Conservation (phyloP, 2,113 vertebrate genomes). For the Chloroceryle aenea region DNA sequence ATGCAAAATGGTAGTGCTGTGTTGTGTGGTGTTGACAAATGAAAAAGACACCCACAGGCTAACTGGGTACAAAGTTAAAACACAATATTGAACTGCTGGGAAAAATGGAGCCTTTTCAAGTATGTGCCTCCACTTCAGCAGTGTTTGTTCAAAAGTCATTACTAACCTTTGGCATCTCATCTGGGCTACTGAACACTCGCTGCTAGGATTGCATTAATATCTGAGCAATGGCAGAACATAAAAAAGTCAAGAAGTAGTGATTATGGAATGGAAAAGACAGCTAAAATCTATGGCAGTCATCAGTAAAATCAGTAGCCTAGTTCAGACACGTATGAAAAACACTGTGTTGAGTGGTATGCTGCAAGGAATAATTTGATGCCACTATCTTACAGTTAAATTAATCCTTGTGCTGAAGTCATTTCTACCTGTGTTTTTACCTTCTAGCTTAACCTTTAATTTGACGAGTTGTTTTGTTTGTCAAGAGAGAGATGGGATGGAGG, state of each 20-base stretch:
- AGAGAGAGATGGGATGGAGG: neutral
- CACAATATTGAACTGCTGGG: constrained; percentile 36
- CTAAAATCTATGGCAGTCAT: neutral
- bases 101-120: constrained; percentile 36
- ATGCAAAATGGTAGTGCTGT: constrained; percentile 33
- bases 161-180: constrained; percentile 73
- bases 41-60: constrained; percentile 44
- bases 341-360: neutral
- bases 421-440: neutral
- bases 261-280: neutral
- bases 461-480: neutral
- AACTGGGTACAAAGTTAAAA: constrained; percentile 50
- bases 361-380: neutral
- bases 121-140: constrained; percentile 14
- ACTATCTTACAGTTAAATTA: neutral
- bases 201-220: constrained; percentile 58
- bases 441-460: neutral
- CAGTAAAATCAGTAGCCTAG: constrained; percentile 29
- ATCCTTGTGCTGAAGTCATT: neutral
- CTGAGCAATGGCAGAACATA: constrained; percentile 18
- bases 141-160: constrained; percentile 69
- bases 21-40: constrained; percentile 39
- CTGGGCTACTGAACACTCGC: constrained; percentile 43
- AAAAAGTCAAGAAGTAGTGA: neutral
- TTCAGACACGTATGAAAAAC: neutral